Evolutionary conservation across 2,888 invertebrate genomes (phyloP).

Genomic region (Nudaria mundana): DNA sequence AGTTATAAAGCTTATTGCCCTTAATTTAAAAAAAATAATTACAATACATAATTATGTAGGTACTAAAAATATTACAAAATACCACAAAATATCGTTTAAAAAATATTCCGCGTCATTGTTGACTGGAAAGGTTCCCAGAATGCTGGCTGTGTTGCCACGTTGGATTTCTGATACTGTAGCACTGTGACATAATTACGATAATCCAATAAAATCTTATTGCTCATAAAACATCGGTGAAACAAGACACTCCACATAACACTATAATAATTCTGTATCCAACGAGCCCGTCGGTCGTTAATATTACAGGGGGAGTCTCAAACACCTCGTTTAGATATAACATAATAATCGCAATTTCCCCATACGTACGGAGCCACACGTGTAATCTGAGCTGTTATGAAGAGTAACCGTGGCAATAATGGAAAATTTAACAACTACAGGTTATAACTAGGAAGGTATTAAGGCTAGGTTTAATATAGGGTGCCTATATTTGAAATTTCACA

Average conservation of each 20-base stretch:
- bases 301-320: slow-evolving; percentile 50
- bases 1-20: too few species aligned
- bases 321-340: slow-evolving; percentile 53
- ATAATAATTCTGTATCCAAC: slow-evolving; percentile 12
- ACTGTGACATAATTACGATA: neutral
- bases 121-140: too few species aligned
- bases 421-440: slow-evolving; percentile 17
- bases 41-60: too few species aligned
- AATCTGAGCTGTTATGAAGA: slow-evolving; percentile 33
- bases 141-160: too few species aligned
- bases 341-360: slow-evolving; percentile 55
- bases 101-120: too few species aligned
- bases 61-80: too few species aligned
- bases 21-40: too few species aligned
- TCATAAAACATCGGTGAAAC: neutral
- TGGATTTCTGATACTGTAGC: too few species aligned
- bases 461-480: neutral
- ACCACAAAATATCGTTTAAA: too few species aligned
- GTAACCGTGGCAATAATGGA: slow-evolving; percentile 43
- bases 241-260: neutral
- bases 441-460: slow-evolving; percentile 3
- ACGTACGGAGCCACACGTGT: slow-evolving; percentile 45
- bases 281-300: slow-evolving; percentile 25
- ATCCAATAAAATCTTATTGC: too few species aligned
- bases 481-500: neutral